These are phyloP conservation scores for Glyptemys insculpta DNA, from an alignment of 2,797 vertebrate genomes.

Conservation along the genomic window DNA sequence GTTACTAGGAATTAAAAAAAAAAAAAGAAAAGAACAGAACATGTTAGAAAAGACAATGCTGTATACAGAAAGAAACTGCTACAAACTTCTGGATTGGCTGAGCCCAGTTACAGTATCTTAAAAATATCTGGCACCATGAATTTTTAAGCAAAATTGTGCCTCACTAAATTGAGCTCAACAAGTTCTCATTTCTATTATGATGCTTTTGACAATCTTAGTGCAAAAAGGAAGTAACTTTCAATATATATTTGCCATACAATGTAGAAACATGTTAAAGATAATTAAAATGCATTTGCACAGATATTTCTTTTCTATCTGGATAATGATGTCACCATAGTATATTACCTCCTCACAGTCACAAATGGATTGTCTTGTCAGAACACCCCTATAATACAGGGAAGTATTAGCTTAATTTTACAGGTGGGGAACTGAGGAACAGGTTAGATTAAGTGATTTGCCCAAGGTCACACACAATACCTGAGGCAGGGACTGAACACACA, in stretches of 20 bases:
- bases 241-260: neutral
- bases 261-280: neutral
- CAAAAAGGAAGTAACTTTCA: neutral
- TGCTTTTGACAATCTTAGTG: neutral
- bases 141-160: conserved; percentile 12
- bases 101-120: neutral
- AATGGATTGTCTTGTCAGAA: neutral
- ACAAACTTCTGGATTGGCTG: neutral
- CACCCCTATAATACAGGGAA: neutral
- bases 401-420: neutral
- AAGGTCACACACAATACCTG: neutral
- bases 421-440: neutral
- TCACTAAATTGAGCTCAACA: conserved; percentile 5
- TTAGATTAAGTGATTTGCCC: neutral
- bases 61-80: neutral
- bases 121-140: neutral
- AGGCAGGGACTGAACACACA: neutral
- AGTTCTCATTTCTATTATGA: neutral
- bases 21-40: neutral
- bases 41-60: conserved; percentile 18
- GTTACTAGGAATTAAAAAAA: conserved; percentile 42
- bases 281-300: neutral
- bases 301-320: neutral
- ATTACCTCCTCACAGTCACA: neutral
- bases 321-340: neutral